Conservation (phyloP, 2,113 vertebrate species). For the Gnathonemus longibarbis region DNA sequence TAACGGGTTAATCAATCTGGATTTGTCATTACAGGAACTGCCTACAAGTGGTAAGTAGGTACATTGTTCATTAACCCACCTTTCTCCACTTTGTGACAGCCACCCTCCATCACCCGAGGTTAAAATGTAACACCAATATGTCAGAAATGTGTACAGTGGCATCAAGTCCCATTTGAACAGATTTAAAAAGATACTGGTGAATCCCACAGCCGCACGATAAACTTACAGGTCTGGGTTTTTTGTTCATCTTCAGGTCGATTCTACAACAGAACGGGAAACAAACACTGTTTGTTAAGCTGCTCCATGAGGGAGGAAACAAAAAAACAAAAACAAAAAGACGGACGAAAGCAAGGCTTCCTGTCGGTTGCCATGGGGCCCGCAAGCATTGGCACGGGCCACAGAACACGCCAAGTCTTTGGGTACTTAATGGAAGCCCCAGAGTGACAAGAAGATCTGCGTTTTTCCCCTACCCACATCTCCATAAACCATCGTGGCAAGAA, state of each 20-base stretch:
- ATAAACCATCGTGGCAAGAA: neutral
- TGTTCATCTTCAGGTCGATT: conserved; percentile 99
- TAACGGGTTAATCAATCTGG: neutral
- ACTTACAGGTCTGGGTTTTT: conserved; percentile 96
- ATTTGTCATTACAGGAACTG: neutral
- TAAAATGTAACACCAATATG: neutral
- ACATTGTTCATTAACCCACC: neutral
- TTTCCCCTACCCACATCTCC: conserved; percentile 12
- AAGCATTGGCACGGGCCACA: conserved; percentile 29
- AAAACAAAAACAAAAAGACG: neutral
- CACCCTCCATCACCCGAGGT: neutral
- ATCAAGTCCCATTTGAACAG: neutral
- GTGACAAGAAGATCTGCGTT: neutral
- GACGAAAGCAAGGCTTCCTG: neutral
- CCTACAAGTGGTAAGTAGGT: too few species aligned
- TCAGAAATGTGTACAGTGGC: neutral
- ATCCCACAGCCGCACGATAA: neutral
- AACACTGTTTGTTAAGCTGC: neutral
- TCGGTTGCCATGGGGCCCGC: conserved; percentile 17
- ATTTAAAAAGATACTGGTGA: neutral
- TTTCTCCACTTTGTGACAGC: neutral
- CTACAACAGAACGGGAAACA: conserved; percentile 54
- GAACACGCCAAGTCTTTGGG: conserved; percentile 14
- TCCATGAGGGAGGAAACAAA: neutral
- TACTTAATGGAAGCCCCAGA: neutral